These are phyloP conservation scores for Ypsolopha scabrella DNA, from an alignment of 2,888 invertebrate species.

Conservation along the genomic window DNA sequence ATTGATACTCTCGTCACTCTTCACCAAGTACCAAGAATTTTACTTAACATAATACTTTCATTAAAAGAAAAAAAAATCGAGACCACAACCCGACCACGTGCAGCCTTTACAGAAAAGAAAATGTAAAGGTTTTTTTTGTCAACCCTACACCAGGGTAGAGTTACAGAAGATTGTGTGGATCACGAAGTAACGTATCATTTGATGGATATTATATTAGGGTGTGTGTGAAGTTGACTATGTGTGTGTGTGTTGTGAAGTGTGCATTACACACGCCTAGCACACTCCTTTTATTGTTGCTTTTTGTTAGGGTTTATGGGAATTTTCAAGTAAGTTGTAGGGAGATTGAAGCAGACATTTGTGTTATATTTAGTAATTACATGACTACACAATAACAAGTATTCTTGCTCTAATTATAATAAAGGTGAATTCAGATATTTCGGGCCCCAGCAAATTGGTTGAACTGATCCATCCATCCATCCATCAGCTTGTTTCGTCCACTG, in stretches of 20 bases:
- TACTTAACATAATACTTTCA: slow-evolving; percentile 57
- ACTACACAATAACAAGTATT: background rate
- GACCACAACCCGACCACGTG: slow-evolving; percentile 67
- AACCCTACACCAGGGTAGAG: slow-evolving; percentile 48
- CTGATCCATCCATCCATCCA: no score
- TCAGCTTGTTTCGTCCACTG: no score
- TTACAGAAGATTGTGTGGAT: slow-evolving; percentile 50
- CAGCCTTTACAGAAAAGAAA: slow-evolving; percentile 46
- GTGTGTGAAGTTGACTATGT: slow-evolving; percentile 13
- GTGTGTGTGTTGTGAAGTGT: slow-evolving; percentile 34
- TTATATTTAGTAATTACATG: background rate
- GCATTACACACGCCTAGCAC: slow-evolving; percentile 32
- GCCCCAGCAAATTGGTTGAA: no score
- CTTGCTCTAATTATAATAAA: no score
- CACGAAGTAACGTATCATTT: slow-evolving; percentile 26
- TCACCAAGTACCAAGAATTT: slow-evolving; percentile 40
- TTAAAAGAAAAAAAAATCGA: slow-evolving; percentile 38
- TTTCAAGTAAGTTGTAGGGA: slow-evolving; percentile 2
- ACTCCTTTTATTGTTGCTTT: slow-evolving; percentile 23
- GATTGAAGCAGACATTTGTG: background rate
- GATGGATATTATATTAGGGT: slow-evolving; percentile 14
- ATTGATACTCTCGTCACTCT: slow-evolving; percentile 26
- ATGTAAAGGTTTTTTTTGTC: slow-evolving; percentile 51
- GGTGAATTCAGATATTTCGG: no score
- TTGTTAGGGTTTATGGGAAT: slow-evolving; percentile 1